Conservation (phyloP, 2,797 vertebrate genomes). For the Denticeps clupeoides region DNA sequence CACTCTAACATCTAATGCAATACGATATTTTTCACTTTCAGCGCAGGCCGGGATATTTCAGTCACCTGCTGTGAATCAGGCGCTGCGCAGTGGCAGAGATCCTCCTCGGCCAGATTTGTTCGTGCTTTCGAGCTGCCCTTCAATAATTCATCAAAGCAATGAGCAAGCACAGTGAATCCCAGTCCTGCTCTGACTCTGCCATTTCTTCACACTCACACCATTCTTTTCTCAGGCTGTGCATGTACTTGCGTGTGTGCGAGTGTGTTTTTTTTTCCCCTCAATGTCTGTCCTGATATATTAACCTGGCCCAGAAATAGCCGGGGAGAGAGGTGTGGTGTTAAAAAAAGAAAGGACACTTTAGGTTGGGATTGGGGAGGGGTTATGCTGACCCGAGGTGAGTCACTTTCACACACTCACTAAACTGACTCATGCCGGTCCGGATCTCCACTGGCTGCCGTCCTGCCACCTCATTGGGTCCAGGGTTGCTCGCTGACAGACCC, state of each 20-base stretch:
- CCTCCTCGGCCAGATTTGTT: too few species aligned
- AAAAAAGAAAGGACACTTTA: slow-evolving; percentile 60
- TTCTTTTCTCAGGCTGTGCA: too few species aligned
- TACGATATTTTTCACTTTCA: slow-evolving; percentile 63
- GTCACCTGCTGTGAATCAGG: slow-evolving; percentile 41
- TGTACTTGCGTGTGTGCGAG: neutral
- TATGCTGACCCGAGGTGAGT: slow-evolving; percentile 54
- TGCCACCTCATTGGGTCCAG: neutral
- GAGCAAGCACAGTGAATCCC: too few species aligned
- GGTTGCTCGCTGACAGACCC: too few species aligned
- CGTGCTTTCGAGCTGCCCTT: too few species aligned
- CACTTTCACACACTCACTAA: slow-evolving; percentile 35
- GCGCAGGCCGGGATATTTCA: slow-evolving; percentile 56
- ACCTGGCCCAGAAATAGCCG: slow-evolving; percentile 53
- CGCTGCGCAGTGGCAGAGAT: too few species aligned
- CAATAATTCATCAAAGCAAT: too few species aligned
- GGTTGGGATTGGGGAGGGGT: slow-evolving; percentile 1
- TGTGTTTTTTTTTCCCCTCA: neutral
- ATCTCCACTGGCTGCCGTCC: neutral
- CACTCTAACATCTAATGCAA: slow-evolving; percentile 57
- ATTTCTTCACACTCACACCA: too few species aligned
- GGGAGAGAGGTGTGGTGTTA: slow-evolving; percentile 35
- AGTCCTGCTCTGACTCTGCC: too few species aligned
- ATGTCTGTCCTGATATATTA: slow-evolving; percentile 7
- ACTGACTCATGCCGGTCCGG: slow-evolving; percentile 10